Conservation (phyloP, 2,113 vertebrate genomes). For the Trogon surrucura region DNA sequence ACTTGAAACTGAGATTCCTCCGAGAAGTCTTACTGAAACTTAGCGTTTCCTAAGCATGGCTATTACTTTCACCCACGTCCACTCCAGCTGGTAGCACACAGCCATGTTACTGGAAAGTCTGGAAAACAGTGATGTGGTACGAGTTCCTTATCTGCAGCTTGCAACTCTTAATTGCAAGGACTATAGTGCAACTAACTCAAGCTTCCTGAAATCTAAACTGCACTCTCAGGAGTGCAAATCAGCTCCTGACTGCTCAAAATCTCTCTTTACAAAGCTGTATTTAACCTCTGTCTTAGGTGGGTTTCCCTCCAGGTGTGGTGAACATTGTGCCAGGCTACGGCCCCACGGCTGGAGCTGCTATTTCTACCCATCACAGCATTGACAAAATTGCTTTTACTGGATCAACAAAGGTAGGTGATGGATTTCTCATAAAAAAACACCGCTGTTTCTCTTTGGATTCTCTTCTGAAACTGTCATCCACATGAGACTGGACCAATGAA, state of each 20-base stretch:
- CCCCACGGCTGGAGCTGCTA: conserved; percentile 89
- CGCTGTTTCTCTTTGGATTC: background rate
- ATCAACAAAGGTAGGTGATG: conserved; percentile 85
- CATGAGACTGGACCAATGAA: background rate
- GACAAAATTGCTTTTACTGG: conserved; percentile 95
- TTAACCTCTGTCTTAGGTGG: conserved; percentile 77
- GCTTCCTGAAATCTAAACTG: background rate
- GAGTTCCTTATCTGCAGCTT: background rate
- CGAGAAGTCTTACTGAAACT: conserved; percentile 38
- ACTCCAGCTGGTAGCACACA: conserved; percentile 27
- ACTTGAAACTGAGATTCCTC: conserved; percentile 33
- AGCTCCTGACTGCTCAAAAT: background rate
- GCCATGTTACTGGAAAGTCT: conserved; percentile 2
- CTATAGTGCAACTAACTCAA: background rate
- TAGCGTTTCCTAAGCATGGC: conserved; percentile 35
- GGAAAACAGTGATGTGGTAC: background rate
- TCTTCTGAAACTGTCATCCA: background rate
- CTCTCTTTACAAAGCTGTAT: background rate
- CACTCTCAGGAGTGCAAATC: background rate
- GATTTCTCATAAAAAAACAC: background rate
- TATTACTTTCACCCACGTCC: background rate
- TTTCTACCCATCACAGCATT: conserved; percentile 87
- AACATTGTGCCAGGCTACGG: conserved; percentile 94
- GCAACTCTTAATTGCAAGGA: background rate
- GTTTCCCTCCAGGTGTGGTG: conserved; percentile 93